phyloP scores from a whole-genome alignment of 2,113 vertebrate genomes.

The Dasyurus viverrinus region DNA sequence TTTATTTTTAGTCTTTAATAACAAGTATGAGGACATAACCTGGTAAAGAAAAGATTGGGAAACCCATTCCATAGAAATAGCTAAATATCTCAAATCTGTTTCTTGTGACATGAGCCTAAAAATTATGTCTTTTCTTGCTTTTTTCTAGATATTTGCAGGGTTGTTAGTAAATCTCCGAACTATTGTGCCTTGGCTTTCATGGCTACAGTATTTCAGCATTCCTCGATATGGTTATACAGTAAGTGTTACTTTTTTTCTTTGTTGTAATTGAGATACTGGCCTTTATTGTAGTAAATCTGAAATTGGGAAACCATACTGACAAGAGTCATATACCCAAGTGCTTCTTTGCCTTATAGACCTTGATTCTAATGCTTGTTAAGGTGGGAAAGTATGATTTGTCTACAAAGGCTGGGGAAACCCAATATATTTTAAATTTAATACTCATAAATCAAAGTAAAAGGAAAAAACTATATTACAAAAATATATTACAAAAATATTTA shows the following conservation, averaged over 20 bases:
- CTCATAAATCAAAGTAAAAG: not conserved
- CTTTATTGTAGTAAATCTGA: not conserved
- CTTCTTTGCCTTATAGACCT: not conserved
- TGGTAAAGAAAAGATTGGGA: too few relatives aligned
- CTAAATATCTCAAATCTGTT: not conserved
- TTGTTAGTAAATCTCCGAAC: slow-evolving; percentile 91
- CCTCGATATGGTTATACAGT: slow-evolving; percentile 91
- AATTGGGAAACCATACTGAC: not conserved
- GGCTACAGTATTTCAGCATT: slow-evolving; percentile 95
- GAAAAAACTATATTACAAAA: not conserved
- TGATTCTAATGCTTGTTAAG: not conserved
- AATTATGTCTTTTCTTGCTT: slow-evolving; percentile 5
- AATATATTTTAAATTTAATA: not conserved
- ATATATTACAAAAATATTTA: not conserved
- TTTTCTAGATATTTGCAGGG: slow-evolving; percentile 91
- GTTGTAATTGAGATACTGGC: not conserved
- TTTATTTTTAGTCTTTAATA: not conserved
- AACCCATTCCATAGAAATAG: not conserved
- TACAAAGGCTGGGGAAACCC: not conserved
- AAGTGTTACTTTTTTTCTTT: slow-evolving; percentile 71
- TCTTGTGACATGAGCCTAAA: not conserved
- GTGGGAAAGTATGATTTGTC: not conserved
- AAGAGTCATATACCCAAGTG: not conserved
- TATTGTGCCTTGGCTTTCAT: slow-evolving; percentile 87
- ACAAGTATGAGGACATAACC: not conserved